These are phyloP conservation scores for Leptobrachium ailaonicum DNA, from an alignment of 2,113 vertebrate genomes.

Conservation along the genomic window DNA sequence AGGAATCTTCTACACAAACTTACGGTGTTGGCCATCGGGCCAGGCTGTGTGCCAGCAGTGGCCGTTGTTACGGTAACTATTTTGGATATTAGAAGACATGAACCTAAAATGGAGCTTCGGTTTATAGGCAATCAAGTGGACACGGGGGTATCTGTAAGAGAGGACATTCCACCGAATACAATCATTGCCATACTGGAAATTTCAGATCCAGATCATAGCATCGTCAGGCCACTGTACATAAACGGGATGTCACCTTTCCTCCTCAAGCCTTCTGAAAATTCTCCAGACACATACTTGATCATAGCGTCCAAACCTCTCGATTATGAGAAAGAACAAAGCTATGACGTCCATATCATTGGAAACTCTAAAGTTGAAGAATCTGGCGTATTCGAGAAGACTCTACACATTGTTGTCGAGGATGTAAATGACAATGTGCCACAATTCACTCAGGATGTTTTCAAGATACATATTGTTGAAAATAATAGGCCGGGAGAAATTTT, in stretches of 20 bases:
- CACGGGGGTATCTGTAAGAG: conserved; percentile 10
- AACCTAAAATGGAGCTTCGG: conserved; percentile 29
- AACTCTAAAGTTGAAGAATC: conserved; percentile 3
- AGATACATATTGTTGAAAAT: conserved; percentile 32
- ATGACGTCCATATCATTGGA: conserved; percentile 14
- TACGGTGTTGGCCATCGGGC: conserved; percentile 22
- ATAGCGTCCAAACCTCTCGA: conserved; percentile 12
- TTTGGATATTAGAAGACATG: conserved; percentile 4
- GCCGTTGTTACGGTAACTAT: conserved; percentile 12
- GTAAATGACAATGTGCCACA: conserved; percentile 35
- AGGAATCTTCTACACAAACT: not conserved
- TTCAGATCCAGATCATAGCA: conserved; percentile 19
- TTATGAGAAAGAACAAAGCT: conserved; percentile 24
- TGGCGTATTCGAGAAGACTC: not conserved
- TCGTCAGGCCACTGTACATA: conserved; percentile 23
- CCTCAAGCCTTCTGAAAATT: conserved; percentile 23
- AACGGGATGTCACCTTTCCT: conserved; percentile 25
- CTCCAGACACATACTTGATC: conserved; percentile 22
- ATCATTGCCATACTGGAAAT: conserved; percentile 37
- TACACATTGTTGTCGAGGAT: conserved; percentile 23
- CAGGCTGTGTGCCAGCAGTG: conserved; percentile 26
- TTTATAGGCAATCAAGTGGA: conserved; percentile 11
- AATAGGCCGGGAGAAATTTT: conserved; percentile 17
- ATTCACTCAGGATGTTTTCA: conserved; percentile 2
- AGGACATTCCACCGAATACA: conserved; percentile 24